A percentile compares a stretch with the other conserved stretches of the same genome.
Evolutionary conservation across 2,797 vertebrate genomes (phyloP).

Genomic region (Pelochelys cantorii): DNA sequence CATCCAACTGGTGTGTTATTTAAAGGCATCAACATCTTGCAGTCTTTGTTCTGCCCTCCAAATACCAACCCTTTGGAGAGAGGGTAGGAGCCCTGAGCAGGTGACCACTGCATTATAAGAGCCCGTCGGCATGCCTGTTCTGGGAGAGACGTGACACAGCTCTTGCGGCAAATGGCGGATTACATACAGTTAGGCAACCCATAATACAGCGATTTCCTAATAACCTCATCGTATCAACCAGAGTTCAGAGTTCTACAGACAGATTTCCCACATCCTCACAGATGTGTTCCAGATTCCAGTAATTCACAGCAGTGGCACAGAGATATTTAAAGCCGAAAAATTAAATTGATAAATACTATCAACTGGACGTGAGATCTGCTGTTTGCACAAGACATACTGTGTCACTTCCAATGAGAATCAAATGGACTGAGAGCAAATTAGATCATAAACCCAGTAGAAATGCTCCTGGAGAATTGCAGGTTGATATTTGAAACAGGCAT

Average conservation of each 20-base stretch:
- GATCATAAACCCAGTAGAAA: background rate
- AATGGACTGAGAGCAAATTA: background rate
- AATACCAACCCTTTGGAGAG: background rate
- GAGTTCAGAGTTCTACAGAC: background rate
- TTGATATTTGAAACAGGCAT: background rate
- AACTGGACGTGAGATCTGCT: background rate
- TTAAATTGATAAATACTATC: fast-evolving
- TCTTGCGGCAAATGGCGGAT: background rate
- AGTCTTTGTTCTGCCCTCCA: background rate
- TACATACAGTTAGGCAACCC: background rate
- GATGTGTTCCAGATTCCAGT: background rate
- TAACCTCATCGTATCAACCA: background rate
- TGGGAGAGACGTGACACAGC: background rate
- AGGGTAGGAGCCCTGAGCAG: background rate
- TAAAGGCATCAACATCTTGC: background rate
- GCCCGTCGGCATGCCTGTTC: background rate
- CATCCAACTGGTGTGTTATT: background rate
- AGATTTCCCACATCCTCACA: background rate
- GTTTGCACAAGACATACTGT: background rate
- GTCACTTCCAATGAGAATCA: background rate
- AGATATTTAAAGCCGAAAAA: background rate
- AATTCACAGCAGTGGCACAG: background rate
- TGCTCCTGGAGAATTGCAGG: background rate
- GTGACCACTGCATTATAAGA: background rate
- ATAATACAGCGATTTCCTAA: background rate